These are phyloP conservation scores for Anguilla megastoma DNA, from an alignment of 2,797 vertebrate species.

Conservation along the genomic window DNA sequence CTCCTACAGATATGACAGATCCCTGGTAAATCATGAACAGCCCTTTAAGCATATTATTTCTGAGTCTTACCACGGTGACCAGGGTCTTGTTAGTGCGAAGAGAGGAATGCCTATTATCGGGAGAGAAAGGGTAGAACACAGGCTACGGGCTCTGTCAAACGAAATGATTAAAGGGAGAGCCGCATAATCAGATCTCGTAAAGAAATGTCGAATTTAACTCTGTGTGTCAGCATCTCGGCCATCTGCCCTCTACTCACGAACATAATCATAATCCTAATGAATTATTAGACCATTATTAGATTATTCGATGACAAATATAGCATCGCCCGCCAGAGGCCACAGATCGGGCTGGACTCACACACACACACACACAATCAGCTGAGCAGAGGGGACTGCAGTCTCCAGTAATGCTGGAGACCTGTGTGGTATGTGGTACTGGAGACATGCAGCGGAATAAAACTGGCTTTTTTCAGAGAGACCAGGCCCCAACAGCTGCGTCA, in stretches of 20 bases:
- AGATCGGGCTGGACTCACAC: not conserved
- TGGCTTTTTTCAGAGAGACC: not conserved
- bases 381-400: not conserved
- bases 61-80: not conserved
- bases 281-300: conserved; percentile 17
- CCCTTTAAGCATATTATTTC: not conserved
- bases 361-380: too few relatives aligned
- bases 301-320: conserved; percentile 11
- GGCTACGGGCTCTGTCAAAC: not conserved
- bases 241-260: conserved; percentile 4
- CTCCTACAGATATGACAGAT: not conserved
- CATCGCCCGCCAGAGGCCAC: not conserved
- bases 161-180: not conserved
- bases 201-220: conserved; percentile 3
- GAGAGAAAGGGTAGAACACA: not conserved
- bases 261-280: conserved; percentile 16
- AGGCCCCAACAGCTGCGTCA: not conserved
- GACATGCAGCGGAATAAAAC: not conserved
- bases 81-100: not conserved
- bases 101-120: not conserved
- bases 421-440: not conserved
- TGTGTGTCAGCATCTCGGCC: conserved; percentile 7
- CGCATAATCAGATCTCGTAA: not conserved
- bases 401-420: not conserved
- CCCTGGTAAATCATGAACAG: not conserved